phyloP scores from a whole-genome alignment of 2,888 invertebrate species.

The Folsomia manolachei region DNA sequence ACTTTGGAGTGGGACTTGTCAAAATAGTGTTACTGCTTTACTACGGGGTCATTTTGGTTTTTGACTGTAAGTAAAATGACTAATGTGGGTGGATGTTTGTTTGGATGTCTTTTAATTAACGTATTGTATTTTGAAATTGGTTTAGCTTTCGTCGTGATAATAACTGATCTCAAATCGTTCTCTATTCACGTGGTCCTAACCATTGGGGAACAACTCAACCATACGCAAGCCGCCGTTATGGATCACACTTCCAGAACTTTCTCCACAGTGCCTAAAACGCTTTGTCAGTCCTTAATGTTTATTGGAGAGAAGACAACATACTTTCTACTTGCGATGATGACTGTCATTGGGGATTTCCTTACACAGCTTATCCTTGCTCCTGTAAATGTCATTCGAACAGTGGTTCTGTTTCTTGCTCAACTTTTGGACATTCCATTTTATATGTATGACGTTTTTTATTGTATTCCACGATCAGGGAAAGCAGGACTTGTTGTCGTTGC shows the following conservation, averaged over 20 bases:
- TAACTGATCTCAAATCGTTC: conserved; percentile 28
- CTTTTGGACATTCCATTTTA: conserved; percentile 11
- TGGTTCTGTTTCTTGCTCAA: background rate
- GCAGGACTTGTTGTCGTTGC: conserved; percentile 31
- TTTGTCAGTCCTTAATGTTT: conserved; percentile 28
- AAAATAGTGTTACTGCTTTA: conserved; percentile 30
- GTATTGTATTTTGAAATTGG: background rate
- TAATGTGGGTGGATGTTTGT: background rate
- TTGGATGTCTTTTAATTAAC: background rate
- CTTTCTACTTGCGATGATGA: background rate
- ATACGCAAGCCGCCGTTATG: conserved; percentile 2
- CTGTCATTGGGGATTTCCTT: conserved; percentile 24
- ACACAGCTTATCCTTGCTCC: conserved; percentile 34
- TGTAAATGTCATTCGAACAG: conserved; percentile 21
- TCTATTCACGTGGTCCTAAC: conserved; percentile 23
- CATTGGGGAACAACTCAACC: conserved; percentile 1
- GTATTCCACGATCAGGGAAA: conserved; percentile 26
- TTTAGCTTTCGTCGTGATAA: conserved; percentile 29
- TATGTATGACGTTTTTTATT: background rate
- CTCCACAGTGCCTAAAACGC: conserved; percentile 27
- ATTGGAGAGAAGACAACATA: conserved; percentile 30
- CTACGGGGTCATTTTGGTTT: conserved; percentile 28
- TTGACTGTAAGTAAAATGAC: conserved; percentile 29
- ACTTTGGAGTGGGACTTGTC: conserved; percentile 27
- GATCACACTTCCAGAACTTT: conserved; percentile 15